Base-by-base conservation (phyloP, 2,113 vertebrate genomes). In the Platysteira castanea region DNA sequence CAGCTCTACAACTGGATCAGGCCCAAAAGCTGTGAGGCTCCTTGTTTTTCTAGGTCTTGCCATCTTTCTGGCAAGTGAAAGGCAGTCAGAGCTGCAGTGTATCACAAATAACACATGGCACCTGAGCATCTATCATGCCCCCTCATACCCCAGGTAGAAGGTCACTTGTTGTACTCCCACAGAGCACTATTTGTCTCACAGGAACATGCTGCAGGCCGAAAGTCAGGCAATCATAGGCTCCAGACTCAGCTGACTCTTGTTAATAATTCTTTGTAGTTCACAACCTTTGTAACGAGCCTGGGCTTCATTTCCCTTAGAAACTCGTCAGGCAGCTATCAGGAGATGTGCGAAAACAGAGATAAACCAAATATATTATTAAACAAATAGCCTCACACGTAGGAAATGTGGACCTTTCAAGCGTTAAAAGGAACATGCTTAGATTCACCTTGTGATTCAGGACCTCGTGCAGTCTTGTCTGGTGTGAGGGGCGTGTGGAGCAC, bases 241-340 rank as follows among this genome's bases (percentile, higher is more conserved):
- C 52, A 86, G 49, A 46, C 75, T 92, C 75, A 53, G 47, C 15
- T 83, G 79, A 71, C 83, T 87, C 71, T 41, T 94, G 94, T 96
- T 96, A 96, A 96, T 96, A 93, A 95, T 96, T 97, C 86, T 74
- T 93, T 49, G 73, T 57, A 92, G 88, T 94, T 96, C 90, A 92
- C 57, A 95, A 87, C 83, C 92, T 96, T 95, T 96, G 76, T 95
- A 94, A 93, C 83, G 18, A 81, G 37, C 60, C 47, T 1, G 3
- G 64, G 44, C 65, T 78, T 75, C 56, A 50, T 93, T 93, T 87
- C 69, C 60, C 68, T 78, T 26, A 71, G 73, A 30, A 80, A 79
- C 47, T 64, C 0, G 0, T 42, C 54, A 64, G 44, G 76, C 41
- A 92, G 83, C 53, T 92, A 23, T 78, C 5, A 0, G 82, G 47